Percentiles rank a stretch among this genome's conserved stretches.
These are phyloP conservation scores for Uloborus diversus DNA, from an alignment of 1,140 invertebrate genomes.

Conservation along the genomic window DNA sequence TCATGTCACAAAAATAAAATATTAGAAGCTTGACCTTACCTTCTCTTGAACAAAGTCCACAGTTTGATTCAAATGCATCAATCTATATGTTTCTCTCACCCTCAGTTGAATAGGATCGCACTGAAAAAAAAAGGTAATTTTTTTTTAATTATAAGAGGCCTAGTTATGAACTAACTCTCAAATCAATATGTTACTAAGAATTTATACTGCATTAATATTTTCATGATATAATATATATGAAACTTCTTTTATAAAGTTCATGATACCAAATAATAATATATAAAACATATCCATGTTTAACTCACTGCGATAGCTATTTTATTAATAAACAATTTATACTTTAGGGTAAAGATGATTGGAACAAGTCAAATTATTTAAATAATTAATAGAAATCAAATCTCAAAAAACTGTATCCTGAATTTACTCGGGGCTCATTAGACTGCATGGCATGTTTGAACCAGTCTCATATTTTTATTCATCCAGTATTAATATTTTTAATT, in stretches of 20 bases:
- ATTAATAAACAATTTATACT: no score
- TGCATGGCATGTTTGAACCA: no score
- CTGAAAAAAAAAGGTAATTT: slow-evolving; percentile 45
- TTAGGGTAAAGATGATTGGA: no score
- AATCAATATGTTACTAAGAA: neutral
- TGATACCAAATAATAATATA: neutral
- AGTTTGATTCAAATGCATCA: slow-evolving; percentile 88
- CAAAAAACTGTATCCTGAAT: no score
- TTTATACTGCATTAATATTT: neutral
- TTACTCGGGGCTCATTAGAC: no score
- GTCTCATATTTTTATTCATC: no score
- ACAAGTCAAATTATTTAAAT: no score
- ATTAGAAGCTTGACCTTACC: slow-evolving; percentile 59
- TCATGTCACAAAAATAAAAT: slow-evolving; percentile 5
- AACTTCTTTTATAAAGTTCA: neutral
- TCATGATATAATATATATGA: neutral
- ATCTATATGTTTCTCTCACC: slow-evolving; percentile 80
- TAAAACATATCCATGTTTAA: neutral
- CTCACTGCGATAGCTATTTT: neutral
- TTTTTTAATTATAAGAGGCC: neutral
- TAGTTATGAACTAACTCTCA: neutral
- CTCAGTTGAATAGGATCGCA: slow-evolving; percentile 80
- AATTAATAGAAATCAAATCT: no score
- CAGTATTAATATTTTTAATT: no score
- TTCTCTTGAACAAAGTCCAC: slow-evolving; percentile 73